phyloP scores from a whole-genome alignment of 2,888 invertebrate species.

The Latrodectus elegans region DNA sequence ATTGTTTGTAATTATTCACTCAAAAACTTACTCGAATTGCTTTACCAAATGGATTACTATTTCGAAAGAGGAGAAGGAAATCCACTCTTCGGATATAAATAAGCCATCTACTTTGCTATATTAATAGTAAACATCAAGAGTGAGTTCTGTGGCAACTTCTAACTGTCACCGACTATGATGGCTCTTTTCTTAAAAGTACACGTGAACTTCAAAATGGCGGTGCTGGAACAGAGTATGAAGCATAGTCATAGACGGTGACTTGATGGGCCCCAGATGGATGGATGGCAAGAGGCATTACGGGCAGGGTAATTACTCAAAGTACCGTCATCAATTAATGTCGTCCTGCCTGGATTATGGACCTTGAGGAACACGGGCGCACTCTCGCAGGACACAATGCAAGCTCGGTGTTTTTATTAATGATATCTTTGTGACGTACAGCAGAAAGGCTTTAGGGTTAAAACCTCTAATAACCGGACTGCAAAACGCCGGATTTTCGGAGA shows the following conservation, averaged over 20 bases:
- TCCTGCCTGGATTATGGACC: conserved; percentile 52
- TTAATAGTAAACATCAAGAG: too few species aligned
- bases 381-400: conserved; percentile 33
- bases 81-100: too few species aligned
- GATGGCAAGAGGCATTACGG: conserved; percentile 52
- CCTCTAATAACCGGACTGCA: conserved; percentile 39
- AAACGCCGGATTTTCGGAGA: not conserved
- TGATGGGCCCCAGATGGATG: conserved; percentile 50
- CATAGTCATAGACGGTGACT: not conserved
- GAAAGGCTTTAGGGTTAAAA: conserved; percentile 30
- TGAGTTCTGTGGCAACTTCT: too few species aligned
- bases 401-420: conserved; percentile 46
- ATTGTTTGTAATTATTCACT: too few species aligned
- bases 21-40: too few species aligned
- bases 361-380: conserved; percentile 22
- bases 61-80: too few species aligned
- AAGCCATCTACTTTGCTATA: too few species aligned
- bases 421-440: conserved; percentile 23
- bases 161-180: too few species aligned
- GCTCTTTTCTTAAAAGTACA: too few species aligned
- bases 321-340: conserved; percentile 59
- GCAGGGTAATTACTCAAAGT: conserved; percentile 58
- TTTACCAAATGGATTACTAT: too few species aligned
- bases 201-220: too few species aligned
- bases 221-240: not conserved